Evolutionary conservation across 2,797 vertebrate genomes (phyloP).

Genomic region (Bucorvus abyssinicus): DNA sequence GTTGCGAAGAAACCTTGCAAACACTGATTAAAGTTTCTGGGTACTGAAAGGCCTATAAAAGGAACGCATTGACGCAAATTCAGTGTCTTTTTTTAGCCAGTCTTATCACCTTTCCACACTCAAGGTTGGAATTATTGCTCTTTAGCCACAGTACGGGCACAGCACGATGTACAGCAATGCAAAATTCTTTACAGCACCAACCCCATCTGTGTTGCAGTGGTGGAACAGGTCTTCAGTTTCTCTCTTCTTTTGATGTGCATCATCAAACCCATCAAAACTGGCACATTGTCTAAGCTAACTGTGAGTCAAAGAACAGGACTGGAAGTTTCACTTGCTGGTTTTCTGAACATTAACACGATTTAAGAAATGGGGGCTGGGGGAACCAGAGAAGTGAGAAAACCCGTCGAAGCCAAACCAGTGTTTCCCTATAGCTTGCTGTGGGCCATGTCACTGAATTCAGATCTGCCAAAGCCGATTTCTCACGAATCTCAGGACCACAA

Average conservation of each 20-base stretch:
- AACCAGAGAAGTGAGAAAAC: background rate
- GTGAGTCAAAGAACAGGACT: background rate
- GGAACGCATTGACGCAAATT: background rate
- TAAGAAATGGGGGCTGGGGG: background rate
- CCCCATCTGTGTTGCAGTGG: background rate
- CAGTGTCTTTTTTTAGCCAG: constrained; percentile 27
- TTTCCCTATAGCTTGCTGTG: background rate
- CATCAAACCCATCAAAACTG: background rate
- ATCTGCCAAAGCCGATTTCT: background rate
- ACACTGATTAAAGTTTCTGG: background rate
- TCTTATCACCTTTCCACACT: constrained; percentile 5
- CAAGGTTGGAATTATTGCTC: background rate
- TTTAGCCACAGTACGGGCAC: background rate
- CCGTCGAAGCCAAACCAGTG: background rate
- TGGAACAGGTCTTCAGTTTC: background rate
- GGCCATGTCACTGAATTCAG: background rate
- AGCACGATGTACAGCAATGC: background rate
- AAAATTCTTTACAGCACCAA: background rate
- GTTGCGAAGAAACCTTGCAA: constrained; percentile 23
- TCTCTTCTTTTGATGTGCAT: background rate
- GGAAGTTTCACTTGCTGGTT: background rate
- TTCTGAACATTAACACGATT: background rate
- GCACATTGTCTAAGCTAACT: background rate
- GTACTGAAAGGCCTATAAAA: constrained; percentile 23
- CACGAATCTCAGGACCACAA: background rate